These are phyloP conservation scores for Cyprinodon variegatus DNA, from an alignment of 2,113 vertebrate species.

Conservation along the genomic window DNA sequence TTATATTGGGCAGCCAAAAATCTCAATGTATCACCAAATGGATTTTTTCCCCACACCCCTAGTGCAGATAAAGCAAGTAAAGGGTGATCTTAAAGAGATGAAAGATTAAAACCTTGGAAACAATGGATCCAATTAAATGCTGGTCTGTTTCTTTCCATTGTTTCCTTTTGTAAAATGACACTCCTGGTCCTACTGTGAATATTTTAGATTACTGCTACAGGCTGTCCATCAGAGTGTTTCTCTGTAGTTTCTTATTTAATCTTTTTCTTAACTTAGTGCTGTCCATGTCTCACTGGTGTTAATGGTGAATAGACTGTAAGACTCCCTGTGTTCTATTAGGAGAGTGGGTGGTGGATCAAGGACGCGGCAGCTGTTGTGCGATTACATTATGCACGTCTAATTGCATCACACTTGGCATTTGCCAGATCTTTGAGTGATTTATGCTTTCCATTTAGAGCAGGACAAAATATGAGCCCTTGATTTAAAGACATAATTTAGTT, in stretches of 20 bases:
- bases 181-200: background rate
- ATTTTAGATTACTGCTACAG: background rate
- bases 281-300: conserved; percentile 7
- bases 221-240: background rate
- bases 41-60: too few relatives aligned
- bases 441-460: conserved; percentile 9
- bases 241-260: background rate
- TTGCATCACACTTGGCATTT: conserved; percentile 25
- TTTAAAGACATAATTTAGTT: conserved; percentile 19
- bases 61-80: background rate
- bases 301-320: background rate
- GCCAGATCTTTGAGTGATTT: conserved; percentile 13
- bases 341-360: conserved; percentile 24
- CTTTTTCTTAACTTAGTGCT: background rate
- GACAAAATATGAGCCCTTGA: background rate
- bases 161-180: background rate
- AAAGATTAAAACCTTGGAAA: background rate
- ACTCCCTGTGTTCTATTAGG: conserved; percentile 10
- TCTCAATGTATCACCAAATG: too few relatives aligned
- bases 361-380: conserved; percentile 33
- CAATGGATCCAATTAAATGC: background rate
- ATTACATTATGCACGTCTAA: conserved; percentile 28
- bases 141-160: background rate
- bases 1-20: too few relatives aligned
- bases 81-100: background rate